Percentiles rank a stretch among this genome's conserved stretches.
These are phyloP conservation scores for Micromys minutus DNA, from an alignment of 2,113 vertebrate species.

Conservation along the genomic window DNA sequence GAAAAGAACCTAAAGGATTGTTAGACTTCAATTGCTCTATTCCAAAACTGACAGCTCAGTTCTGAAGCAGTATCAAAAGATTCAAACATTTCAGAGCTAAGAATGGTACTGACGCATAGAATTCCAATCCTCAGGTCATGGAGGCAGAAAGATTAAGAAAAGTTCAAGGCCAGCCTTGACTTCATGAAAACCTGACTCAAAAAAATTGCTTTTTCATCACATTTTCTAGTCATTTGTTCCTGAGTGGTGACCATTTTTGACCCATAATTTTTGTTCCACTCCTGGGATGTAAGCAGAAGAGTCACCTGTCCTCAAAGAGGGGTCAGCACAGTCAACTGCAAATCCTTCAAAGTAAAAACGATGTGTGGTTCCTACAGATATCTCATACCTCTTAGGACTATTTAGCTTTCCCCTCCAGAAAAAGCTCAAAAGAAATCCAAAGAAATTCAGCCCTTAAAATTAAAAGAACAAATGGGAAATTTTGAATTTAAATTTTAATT, in stretches of 20 bases:
- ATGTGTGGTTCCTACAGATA: background rate
- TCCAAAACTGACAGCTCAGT: constrained; percentile 13
- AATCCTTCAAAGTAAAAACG: background rate
- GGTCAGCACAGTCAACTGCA: background rate
- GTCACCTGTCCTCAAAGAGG: background rate
- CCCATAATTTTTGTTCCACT: background rate
- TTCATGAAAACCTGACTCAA: background rate
- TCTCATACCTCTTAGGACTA: background rate
- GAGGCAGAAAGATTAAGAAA: background rate
- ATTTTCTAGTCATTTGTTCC: background rate
- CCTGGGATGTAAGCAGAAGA: background rate
- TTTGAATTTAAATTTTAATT: constrained; percentile 25
- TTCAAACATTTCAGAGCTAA: background rate
- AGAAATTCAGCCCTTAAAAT: constrained; percentile 33
- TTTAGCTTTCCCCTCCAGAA: background rate
- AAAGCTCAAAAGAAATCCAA: background rate
- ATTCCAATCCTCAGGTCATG: background rate
- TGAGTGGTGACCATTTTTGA: background rate
- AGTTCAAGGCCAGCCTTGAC: background rate
- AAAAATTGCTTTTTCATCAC: background rate
- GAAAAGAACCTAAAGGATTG: background rate
- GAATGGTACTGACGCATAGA: background rate
- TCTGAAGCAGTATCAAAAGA: constrained; percentile 15
- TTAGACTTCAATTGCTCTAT: background rate
- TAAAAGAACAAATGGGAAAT: background rate